phyloP scores from a whole-genome alignment of 2,888 invertebrate genomes.

The Himalopsyche japonica region DNA sequence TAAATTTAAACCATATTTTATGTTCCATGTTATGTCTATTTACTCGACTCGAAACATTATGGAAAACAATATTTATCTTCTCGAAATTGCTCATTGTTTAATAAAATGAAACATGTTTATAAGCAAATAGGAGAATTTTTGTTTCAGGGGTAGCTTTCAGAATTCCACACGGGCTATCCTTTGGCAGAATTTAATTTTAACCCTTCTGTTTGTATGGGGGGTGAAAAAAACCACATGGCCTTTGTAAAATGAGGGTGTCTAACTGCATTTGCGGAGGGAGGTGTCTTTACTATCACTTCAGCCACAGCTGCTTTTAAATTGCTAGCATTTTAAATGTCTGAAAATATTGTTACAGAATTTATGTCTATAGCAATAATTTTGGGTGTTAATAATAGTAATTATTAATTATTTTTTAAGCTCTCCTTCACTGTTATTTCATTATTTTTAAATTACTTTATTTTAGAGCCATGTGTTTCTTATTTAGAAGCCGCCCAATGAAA shows the following conservation, averaged over 20 bases:
- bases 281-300: constrained; percentile 9
- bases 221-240: constrained; percentile 26
- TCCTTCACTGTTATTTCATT: too few relatives aligned
- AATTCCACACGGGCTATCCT: neutral
- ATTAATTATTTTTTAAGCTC: too few relatives aligned
- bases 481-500: too few relatives aligned
- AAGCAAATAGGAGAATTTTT: neutral
- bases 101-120: neutral
- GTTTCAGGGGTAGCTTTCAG: constrained; percentile 4
- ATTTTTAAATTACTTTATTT: too few relatives aligned
- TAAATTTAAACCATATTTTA: neutral
- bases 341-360: neutral
- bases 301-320: constrained; percentile 1
- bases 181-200: constrained; percentile 21
- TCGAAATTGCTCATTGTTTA: neutral
- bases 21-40: neutral
- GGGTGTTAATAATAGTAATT: neutral
- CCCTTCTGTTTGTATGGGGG: constrained; percentile 23
- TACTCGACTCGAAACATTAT: neutral
- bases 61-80: neutral
- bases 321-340: neutral
- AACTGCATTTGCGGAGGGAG: constrained; percentile 12
- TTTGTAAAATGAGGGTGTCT: neutral
- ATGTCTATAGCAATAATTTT: neutral
- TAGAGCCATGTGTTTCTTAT: too few relatives aligned